Evolutionary conservation across 2,113 vertebrate genomes (phyloP).

Genomic region (Phalacrocorax aristotelis): DNA sequence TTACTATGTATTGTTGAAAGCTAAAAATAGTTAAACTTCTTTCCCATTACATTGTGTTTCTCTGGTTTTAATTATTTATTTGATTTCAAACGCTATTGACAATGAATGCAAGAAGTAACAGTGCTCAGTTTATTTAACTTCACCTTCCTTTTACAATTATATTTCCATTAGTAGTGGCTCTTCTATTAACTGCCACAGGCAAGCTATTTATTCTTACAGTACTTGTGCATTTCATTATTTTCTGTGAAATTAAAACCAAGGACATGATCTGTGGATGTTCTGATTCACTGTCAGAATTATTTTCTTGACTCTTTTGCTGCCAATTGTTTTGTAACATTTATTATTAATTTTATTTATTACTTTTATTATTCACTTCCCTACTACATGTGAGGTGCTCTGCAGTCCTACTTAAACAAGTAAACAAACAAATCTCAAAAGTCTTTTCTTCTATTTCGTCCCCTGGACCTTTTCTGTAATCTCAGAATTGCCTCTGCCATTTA

Average conservation of each 20-base stretch:
- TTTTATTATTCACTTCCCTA: not conserved
- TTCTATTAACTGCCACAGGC: not conserved
- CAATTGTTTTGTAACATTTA: not conserved
- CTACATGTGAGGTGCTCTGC: rapidly evolving
- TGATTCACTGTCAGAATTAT: not conserved
- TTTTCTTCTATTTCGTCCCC: not conserved
- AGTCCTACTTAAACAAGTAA: not conserved
- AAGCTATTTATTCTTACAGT: not conserved
- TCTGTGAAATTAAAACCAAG: not conserved
- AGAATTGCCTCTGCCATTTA: not conserved
- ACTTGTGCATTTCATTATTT: not conserved
- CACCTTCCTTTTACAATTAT: not conserved
- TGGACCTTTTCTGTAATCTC: not conserved
- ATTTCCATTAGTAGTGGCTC: not conserved
- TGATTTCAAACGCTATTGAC: not conserved
- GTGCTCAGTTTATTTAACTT: not conserved
- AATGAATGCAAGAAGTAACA: not conserved
- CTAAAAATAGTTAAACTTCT: not conserved
- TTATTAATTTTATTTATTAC: not conserved
- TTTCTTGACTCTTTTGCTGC: not conserved
- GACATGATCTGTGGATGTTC: not conserved
- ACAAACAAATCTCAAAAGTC: not conserved
- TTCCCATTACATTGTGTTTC: not conserved
- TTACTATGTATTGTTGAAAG: not conserved
- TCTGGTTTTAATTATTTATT: not conserved